Evolutionary conservation across 2,113 vertebrate species (phyloP), one percentile per base, ranked within the genome.

Genomic region (Misgurnus mizolepis): DNA sequence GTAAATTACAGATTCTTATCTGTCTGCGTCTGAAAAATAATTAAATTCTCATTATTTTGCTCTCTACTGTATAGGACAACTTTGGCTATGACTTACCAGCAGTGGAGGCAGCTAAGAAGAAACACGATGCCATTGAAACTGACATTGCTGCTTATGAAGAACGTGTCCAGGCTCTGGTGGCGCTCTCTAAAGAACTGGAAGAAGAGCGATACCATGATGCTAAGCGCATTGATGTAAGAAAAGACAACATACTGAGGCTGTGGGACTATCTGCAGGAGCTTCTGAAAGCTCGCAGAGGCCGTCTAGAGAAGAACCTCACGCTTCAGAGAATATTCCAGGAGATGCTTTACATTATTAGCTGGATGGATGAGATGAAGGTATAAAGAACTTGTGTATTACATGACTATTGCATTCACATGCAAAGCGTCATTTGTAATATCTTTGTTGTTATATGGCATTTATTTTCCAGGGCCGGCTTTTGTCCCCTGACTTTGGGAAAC

Each of bases 281-380:
- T 65, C 89, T 99, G 73, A 92, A 85, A 2, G 91, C 95, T 55
- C 94, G 97, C 0, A 93, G 94, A 39, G 92, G 90, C 17, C 94
- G 97, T 10, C 93, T 99, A 3, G 94, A 98, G 70, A 95, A 93
- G 88, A 99, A 96, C 77, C 89, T 99, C 65, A 90, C 88, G 0
- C 90, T 99, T 80, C 98, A 99, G 90, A 94, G 93, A 82, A 95
- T 97, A 88, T 99, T 99, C 89, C 97, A 99, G 88, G 96, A 98
- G 88, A 99, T 99, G 97, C 90, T 99, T 4, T 91, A 97, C 87
- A 95, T 96, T 89, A 97, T 98, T 0, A 93, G 88, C 85, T 99
- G 97, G 98, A 98, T 97, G 94, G 98, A 98, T 0, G 96, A 98
- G 76, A 96, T 97, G 91, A 98, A 98, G 94, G 98, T 98, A 88